Evolutionary conservation across 2,888 invertebrate species (phyloP), one percentile per base, ranked within the genome.

Genomic region (Timema cristinae): DNA sequence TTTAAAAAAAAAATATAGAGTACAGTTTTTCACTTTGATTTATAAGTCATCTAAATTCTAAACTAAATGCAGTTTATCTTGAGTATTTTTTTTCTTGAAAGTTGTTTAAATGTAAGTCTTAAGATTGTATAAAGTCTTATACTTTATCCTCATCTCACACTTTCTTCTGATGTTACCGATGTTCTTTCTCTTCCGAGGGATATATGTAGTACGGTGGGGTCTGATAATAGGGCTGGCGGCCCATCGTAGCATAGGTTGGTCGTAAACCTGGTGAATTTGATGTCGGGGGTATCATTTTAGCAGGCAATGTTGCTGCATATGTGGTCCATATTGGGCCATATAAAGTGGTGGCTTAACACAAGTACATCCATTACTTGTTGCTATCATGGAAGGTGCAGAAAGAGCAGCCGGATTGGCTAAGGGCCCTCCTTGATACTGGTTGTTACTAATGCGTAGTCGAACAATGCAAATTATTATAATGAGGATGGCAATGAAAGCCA

Each of bases 401-500:
- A 67, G 68, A 5, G 71, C 56, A 71, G 78, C 77, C 71, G 78
- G 63, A 74, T 79, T 76, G 75, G 89, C 89, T 75, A 90, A 80
- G 0, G 90, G 89, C n/a, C 87, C 89, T 71, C 88, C 89, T 75
- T 90, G 86, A 76, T 91, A 91, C 66, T 90, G 90, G 32, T 77
- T 77, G 54, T 79, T 87, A 56, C 89, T 87, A 88, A 91, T 88
- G 74, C 90, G 84, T 78, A 93, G 81, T 15, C 95, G 86, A 51
- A 95, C 91, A 59, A 95, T 92, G 79, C 95, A 96, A 76, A 94
- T 94, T n/a, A 90, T 90, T 50, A 95, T 91, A 52, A 95, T 92
- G 70, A 95, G 86, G 75, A 95, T 91, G 11, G 92, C 92, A 76
- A 96, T 94, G 79, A 96, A 94, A 1, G 93, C 94, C 0, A 96